Conservation (phyloP, 1,140 invertebrate species). For the Aphelinus atriplicis region DNA sequence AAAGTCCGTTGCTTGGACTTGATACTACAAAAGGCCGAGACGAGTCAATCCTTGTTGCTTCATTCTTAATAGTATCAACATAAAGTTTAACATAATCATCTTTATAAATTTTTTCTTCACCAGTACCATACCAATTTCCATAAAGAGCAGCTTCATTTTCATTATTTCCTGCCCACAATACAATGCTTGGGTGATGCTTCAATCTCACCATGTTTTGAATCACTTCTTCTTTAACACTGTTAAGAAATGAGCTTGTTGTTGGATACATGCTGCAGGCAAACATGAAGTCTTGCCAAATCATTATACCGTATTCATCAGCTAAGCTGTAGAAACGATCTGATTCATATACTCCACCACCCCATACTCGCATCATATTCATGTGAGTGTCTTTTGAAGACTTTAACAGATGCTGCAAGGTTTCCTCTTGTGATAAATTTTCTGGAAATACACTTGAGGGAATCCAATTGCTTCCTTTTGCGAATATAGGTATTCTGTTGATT, state of each 20-base stretch:
- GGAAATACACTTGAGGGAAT: conserved; percentile 92
- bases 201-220: conserved; percentile 85
- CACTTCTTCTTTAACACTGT: conserved; percentile 81
- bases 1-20: conserved; percentile 90
- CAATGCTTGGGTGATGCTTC: conserved; percentile 88
- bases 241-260: conserved; percentile 76
- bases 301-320: conserved; percentile 82
- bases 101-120: conserved; percentile 70
- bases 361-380: conserved; percentile 95
- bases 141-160: conserved; percentile 94
- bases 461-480: conserved; percentile 96
- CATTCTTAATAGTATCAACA: conserved; percentile 77
- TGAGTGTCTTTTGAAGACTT: conserved; percentile 79
- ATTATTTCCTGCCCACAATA: conserved; percentile 95
- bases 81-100: conserved; percentile 90
- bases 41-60: conserved; percentile 73
- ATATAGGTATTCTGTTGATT: conserved; percentile 90
- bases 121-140: conserved; percentile 85
- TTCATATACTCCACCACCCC: conserved; percentile 98
- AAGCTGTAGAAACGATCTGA: conserved; percentile 90
- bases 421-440: conserved; percentile 71
- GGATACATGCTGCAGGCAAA: conserved; percentile 98
- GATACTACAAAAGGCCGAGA: conserved; percentile 81
- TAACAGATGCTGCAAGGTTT: conserved; percentile 71
- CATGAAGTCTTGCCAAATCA: conserved; percentile 96